A percentile compares a stretch with the other conserved stretches of the same genome.
Evolutionary conservation across 2,888 invertebrate species (phyloP).

Genomic region (Lepidochrysops patricia): DNA sequence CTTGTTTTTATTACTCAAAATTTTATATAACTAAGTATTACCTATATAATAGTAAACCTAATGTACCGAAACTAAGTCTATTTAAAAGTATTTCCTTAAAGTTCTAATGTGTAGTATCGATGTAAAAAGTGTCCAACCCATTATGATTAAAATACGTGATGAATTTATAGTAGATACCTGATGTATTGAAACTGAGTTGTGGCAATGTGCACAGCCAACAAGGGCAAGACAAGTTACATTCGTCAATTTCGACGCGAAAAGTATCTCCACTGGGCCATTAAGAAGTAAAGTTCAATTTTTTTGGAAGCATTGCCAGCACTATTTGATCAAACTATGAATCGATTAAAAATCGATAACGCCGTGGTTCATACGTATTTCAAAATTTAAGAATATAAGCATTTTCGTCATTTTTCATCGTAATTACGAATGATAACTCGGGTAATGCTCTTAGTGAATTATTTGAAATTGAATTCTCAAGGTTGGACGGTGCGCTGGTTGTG

Average conservation of each 20-base stretch:
- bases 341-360: too few species aligned
- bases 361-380: too few species aligned
- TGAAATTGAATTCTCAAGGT: neutral
- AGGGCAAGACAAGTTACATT: too few species aligned
- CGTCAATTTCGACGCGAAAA: too few species aligned
- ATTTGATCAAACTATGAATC: too few species aligned
- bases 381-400: too few species aligned
- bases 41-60: neutral
- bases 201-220: neutral
- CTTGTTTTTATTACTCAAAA: neutral
- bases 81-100: neutral
- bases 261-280: too few species aligned
- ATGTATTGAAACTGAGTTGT: neutral
- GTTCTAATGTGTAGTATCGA: slow-evolving; percentile 3
- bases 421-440: too few species aligned
- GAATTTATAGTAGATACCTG: neutral
- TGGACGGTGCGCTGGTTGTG: slow-evolving; percentile 9
- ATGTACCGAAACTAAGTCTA: neutral
- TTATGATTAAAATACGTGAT: neutral
- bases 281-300: too few species aligned
- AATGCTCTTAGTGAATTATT: too few species aligned
- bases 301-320: too few species aligned
- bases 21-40: neutral
- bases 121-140: neutral
- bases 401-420: too few species aligned